These are phyloP conservation scores for Leucoraja erinaceus DNA, from an alignment of 2,113 vertebrate species.

Conservation along the genomic window DNA sequence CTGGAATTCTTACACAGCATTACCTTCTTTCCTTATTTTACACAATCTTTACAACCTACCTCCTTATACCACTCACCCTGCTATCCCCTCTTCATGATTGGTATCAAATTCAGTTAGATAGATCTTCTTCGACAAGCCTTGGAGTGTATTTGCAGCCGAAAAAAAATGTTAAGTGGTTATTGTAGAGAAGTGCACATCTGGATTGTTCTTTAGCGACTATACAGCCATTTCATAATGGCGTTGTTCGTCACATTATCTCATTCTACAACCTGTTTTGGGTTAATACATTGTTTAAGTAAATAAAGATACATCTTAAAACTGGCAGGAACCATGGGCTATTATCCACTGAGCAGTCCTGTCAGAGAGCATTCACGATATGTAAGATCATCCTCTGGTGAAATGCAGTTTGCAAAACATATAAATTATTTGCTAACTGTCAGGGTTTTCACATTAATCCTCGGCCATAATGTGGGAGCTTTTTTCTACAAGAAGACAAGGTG, in stretches of 20 bases:
- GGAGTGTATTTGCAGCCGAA: no score
- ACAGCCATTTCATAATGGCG: neutral
- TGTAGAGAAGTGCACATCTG: no score
- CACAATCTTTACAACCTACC: no score
- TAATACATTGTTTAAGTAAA: neutral
- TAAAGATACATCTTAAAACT: constrained; percentile 13
- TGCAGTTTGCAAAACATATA: constrained; percentile 28
- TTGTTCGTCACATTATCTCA: neutral
- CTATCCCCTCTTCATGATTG: no score
- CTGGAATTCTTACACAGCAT: no score
- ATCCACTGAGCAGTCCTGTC: neutral
- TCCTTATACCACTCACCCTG: no score
- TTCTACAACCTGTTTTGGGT: neutral
- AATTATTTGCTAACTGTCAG: constrained; percentile 18
- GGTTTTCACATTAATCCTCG: constrained; percentile 21
- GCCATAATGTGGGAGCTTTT: neutral
- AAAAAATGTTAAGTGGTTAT: no score
- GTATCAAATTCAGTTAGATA: no score
- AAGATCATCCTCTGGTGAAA: neutral
- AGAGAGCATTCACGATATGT: neutral
- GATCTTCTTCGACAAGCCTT: no score
- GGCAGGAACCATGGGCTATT: neutral
- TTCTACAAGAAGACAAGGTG: neutral
- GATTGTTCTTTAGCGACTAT: neutral
- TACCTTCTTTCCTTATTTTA: no score